Evolutionary conservation across 2,797 vertebrate species (phyloP), one percentile per base, ranked within the genome.

Genomic region (Novumbra hubbsi): DNA sequence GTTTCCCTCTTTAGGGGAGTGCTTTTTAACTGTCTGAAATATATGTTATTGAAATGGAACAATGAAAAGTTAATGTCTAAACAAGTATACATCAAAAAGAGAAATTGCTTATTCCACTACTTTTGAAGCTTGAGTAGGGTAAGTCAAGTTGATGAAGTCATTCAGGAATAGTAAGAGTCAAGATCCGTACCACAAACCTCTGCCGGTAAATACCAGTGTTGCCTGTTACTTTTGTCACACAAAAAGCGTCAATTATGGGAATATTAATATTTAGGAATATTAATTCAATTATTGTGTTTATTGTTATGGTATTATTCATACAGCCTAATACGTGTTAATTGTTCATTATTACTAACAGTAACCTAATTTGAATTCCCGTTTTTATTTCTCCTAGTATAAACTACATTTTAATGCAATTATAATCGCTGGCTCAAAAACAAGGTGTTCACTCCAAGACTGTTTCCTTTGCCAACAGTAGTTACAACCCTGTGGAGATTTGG

Each of bases 381-480:
- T 57, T 7, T 24, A 30, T 62, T 17, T 15, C n/a, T 30, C 50
- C 66, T 50, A 3, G 41, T 27, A 49, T 45, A 57, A 74, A 65
- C 74, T 70, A 78, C 74, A 9, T 57, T 57, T 57, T 21, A 57
- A 21, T 3, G 7, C 55, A 24, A 24, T 57, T 57, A 57, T 57
- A n/a, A 57, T 57, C 55, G n/a, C n/a, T 21, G 9, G n/a, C 9
- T 57, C n/a, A 21, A 57, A 21, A n/a, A 21, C 55, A 24, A 3
- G 2, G 21, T 57, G 9, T 24, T 21, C 55, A 57, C 21, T 57
- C 55, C 55, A 57, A 57, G 55, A 57, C 21, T 24, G n/a, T 57
- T 3, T 24, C 55, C n/a, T 24, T 57, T 57, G 21, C 55, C 55
- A 24, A 57, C 8, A 24, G 55, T 57, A 57, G 55, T 12, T 57